phyloP scores from a whole-genome alignment of 2,113 vertebrate species.

The Boleophthalmus pectinirostris region DNA sequence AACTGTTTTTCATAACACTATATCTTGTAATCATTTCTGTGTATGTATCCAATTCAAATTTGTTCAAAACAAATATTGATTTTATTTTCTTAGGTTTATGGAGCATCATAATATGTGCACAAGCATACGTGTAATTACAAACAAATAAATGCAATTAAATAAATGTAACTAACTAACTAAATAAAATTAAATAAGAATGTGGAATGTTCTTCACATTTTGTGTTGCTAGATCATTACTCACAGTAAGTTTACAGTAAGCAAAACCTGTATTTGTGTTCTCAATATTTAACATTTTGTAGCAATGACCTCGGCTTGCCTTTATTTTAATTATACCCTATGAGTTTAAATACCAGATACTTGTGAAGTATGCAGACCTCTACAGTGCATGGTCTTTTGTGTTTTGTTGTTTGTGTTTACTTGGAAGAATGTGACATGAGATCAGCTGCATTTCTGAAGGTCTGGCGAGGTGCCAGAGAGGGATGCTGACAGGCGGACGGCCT shows the following conservation, averaged over 20 bases:
- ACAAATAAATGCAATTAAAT: too few species aligned
- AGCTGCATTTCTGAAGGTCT: slow-evolving; percentile 54
- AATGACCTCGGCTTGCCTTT: not conserved
- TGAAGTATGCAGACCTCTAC: not conserved
- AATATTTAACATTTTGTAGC: not conserved
- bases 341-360: not conserved
- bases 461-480: slow-evolving; percentile 55
- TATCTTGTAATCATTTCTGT: not conserved
- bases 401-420: slow-evolving; percentile 42
- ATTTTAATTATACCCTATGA: not conserved
- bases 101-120: too few species aligned
- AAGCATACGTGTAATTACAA: too few species aligned
- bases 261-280: not conserved
- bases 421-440: slow-evolving; percentile 53
- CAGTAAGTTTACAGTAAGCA: not conserved
- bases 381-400: not conserved
- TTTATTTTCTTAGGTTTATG: not conserved
- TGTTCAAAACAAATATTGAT: not conserved
- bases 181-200: not conserved
- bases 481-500: slow-evolving; percentile 67
- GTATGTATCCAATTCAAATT: not conserved
- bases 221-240: not conserved
- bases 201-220: not conserved
- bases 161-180: not conserved
- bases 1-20: not conserved